Conservation (phyloP, 37 sponge, comb jelly and placozoan species). For the Spongia lamella region DNA sequence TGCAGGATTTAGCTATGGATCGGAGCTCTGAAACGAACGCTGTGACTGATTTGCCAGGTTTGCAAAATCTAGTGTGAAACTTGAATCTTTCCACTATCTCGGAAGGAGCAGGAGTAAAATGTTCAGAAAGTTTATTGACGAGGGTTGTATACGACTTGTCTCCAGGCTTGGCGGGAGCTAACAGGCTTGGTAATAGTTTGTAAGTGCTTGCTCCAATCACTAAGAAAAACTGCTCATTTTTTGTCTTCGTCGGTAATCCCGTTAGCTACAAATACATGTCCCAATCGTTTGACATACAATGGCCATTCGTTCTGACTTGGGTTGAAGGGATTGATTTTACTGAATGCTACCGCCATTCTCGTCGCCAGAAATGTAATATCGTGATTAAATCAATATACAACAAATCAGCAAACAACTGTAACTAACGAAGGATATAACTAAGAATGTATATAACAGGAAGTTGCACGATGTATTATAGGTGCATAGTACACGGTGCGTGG, state of each 20-base stretch:
- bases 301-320: neutral
- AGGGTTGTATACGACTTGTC: slow-evolving; percentile 1
- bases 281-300: neutral
- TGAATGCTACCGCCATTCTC: no score
- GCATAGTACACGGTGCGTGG: no score
- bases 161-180: slow-evolving; percentile 4
- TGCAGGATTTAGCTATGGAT: slow-evolving; percentile 1
- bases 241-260: neutral
- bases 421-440: no score
- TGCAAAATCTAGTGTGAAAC: no score
- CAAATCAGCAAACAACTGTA: no score
- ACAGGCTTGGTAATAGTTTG: neutral
- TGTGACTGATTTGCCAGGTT: slow-evolving; percentile 10
- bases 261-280: neutral
- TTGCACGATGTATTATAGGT: no score
- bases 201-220: neutral
- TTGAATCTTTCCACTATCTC: slow-evolving; percentile 11
- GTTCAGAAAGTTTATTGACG: neutral
- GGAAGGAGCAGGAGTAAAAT: no score
- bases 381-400: no score
- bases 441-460: no score
- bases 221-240: neutral
- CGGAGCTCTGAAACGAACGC: slow-evolving; percentile 3
- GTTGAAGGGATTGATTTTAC: no score
- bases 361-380: no score